Conservation (phyloP, 2,888 invertebrate species). For the Helobdella robusta region DNA sequence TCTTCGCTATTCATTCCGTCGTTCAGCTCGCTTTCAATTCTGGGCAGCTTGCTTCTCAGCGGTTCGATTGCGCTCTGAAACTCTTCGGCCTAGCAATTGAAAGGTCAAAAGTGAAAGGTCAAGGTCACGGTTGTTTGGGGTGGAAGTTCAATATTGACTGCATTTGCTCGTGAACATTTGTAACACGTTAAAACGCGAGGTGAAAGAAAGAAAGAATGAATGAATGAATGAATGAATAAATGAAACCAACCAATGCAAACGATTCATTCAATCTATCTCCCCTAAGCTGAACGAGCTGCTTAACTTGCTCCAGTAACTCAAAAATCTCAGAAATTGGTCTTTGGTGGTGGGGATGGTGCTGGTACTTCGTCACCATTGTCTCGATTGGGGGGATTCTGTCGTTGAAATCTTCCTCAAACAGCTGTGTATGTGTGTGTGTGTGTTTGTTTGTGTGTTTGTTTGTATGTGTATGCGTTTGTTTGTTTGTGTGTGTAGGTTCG, state of each 20-base stretch:
- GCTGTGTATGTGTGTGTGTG: conserved; percentile 1
- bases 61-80: conserved; percentile 47
- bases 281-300: conserved; percentile 41
- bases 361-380: conserved; percentile 42
- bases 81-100: conserved; percentile 47
- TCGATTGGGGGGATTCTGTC: conserved; percentile 30
- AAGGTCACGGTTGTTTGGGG: neutral
- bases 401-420: neutral
- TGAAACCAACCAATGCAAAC: conserved; percentile 41
- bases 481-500: neutral
- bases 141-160: neutral
- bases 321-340: conserved; percentile 40
- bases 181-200: no score
- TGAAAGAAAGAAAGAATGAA: no score
- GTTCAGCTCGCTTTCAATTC: conserved; percentile 47
- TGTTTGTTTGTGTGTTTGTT: no score
- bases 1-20: conserved; percentile 37
- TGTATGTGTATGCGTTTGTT: neutral
- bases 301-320: conserved; percentile 44
- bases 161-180: no score
- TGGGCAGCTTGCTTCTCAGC: conserved; percentile 47
- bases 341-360: conserved; percentile 40
- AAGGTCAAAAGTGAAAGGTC: no score
- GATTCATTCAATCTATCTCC: conserved; percentile 45
- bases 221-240: no score